Base-by-base conservation (phyloP, 2,113 vertebrate genomes). In the Sterrhoptilus dennistouni region DNA sequence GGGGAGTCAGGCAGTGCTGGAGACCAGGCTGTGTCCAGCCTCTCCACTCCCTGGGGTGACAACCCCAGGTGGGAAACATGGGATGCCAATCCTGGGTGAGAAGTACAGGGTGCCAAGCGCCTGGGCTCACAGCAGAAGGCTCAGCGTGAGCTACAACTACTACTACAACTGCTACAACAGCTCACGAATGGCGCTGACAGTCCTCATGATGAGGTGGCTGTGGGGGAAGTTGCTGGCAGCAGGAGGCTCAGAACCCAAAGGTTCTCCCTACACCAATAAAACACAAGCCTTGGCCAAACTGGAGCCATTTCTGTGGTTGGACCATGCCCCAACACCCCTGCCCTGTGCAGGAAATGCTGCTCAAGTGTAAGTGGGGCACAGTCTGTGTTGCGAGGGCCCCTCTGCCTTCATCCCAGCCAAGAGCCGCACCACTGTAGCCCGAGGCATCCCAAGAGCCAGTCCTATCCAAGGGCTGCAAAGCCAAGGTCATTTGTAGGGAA, bases 251-350 rank as follows among this genome's bases (percentile, higher is more conserved):
- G 61, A 64, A 83, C 38, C 40, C 29, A 22, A 28, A 60, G 65
- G 47, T 45, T 54, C 33, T 81, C 38, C 42, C 54, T 28, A 4
- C 8, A 4, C 12, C 29, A 63, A 47, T 49, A 52, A 89, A 57
- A n/a, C 31, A 38, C 19, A 45, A 7, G 8, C 22, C 22, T 77
- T 54, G 83, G 28, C 35, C 74, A 59, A 50, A 40, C 16, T 1
- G 0, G 14, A 29, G 40, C n/a, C 8, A 2, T 40, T 76, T 61
- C 56, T 40, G 42, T 4, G 24, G 21, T 6, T 20, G 29, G 61
- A 33, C 8, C 19, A 12, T 45, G 45, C 7, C 42, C 36, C 47
- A 45, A 1, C 2, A 0, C 14, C 49, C 13, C 35, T 22, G 27
- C 15, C 23, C 47, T 35, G 21, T 5, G 42, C 53, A 59, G 27